Base-by-base conservation (phyloP, 2,888 invertebrate genomes). In the Plagodis pulveraria region DNA sequence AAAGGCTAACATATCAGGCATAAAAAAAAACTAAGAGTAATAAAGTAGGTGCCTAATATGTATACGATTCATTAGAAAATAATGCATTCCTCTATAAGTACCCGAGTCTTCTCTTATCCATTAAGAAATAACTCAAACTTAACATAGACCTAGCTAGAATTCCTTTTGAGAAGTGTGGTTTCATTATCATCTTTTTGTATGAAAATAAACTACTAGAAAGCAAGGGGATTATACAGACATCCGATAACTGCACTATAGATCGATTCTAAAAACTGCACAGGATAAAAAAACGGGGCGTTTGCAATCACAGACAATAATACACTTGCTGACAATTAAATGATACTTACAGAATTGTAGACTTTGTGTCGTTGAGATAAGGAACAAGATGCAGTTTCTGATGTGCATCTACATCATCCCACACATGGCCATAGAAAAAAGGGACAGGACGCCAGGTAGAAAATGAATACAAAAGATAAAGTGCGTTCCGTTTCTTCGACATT, bases 381-480 rank as follows among this genome's bases (percentile, higher is more conserved):
- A 9, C 43, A 51, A 45, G 61, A 48, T 62, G 44, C 52, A 32
- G 40, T 50, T 56, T 35, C 43, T 34, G 46, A 34, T 12, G 40
- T 47, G 22, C 47, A 6, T 62, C 46, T 65, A 58, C 33, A 66
- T 60, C 70, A 69, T 57, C 72, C 71, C 73, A 77, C 80, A 77
- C 70, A 74, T 78, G 78, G 72, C 70, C 69, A 63, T 73, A 74
- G 81, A 79, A 85, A 86, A 90, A 88, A 89, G 80, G 88, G 86
- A 83, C 83, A 73, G 78, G 75, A 74, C 83, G 80, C 92, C 40
- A 91, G 92, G 91, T 91, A 91, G 84, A 87, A 80, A 84, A 78
- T 78, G 80, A 83, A 84, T 83, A 88, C 86, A 88, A 89, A 87
- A 84, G 87, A 86, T 81, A 62, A 22, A 65, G 76, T 81, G 81